Conservation (phyloP, 2,113 vertebrate species). For the Clarias magur region DNA sequence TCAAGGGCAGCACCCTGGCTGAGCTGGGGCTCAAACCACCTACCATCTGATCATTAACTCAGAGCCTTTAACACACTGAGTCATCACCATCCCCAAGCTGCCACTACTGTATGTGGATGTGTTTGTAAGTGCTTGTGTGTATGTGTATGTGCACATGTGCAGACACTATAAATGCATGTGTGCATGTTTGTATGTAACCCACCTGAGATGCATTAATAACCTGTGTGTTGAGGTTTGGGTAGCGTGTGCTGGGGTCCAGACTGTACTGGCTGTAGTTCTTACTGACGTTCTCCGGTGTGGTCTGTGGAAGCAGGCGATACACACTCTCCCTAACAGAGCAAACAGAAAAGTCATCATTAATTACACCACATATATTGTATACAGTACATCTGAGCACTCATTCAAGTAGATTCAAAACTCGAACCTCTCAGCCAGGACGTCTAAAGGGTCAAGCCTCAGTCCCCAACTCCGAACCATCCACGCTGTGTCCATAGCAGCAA, state of each 20-base stretch:
- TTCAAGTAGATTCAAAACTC: neutral
- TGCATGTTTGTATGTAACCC: constrained; percentile 30
- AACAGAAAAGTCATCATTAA: neutral
- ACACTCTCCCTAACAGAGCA: constrained; percentile 84
- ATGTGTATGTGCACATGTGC: neutral
- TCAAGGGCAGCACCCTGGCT: no score
- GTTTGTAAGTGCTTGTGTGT: neutral
- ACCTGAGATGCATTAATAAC: constrained; percentile 86
- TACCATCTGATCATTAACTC: no score
- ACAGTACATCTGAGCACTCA: neutral
- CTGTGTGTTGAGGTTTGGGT: constrained; percentile 83
- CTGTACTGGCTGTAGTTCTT: constrained; percentile 92
- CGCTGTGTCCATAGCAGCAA: constrained; percentile 91
- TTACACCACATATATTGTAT: neutral
- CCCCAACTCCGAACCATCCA: constrained; percentile 97
- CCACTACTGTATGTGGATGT: neutral
- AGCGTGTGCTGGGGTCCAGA: constrained; percentile 88
- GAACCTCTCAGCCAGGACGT: constrained; percentile 90
- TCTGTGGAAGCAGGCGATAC: constrained; percentile 91
- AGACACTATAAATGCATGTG: neutral
- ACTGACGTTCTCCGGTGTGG: constrained; percentile 94
- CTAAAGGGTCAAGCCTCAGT: constrained; percentile 78
- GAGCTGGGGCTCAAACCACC: no score
- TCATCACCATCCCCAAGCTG: no score
- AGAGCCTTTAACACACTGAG: no score